phyloP scores from a whole-genome alignment of 2,113 vertebrate genomes.

The Charadrius vociferus region DNA sequence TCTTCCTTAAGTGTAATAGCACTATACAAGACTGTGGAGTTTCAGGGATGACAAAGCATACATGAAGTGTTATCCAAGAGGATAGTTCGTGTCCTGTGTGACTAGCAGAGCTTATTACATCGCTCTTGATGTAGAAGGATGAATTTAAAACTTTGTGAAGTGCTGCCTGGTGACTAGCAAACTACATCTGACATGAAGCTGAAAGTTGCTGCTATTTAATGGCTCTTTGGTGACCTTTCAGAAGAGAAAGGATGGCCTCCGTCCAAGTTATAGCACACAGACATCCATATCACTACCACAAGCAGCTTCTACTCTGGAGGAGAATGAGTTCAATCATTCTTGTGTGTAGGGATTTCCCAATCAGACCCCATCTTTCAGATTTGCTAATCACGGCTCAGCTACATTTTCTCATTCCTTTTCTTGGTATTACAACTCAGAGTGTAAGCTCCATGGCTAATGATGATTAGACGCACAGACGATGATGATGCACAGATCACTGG shows the following conservation, averaged over 20 bases:
- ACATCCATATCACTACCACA: neutral
- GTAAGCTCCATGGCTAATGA: neutral
- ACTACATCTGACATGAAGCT: neutral
- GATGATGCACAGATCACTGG: conserved; percentile 27
- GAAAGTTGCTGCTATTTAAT: conserved; percentile 26
- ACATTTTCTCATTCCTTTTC: neutral
- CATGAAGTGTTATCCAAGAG: conserved; percentile 38
- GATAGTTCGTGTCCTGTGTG: neutral
- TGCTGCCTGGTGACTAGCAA: conserved; percentile 28
- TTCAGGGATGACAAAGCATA: conserved; percentile 52
- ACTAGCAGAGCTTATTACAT: conserved; percentile 25
- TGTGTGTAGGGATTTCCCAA: neutral
- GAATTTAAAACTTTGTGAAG: conserved; percentile 56
- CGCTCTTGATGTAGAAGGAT: conserved; percentile 8
- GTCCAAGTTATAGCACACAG: neutral
- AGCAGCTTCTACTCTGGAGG: neutral
- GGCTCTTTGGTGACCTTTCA: conserved; percentile 36
- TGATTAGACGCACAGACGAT: neutral
- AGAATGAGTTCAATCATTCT: neutral
- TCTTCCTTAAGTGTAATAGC: conserved; percentile 36
- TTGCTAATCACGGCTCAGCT: neutral
- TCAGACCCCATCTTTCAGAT: neutral
- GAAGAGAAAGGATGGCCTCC: neutral
- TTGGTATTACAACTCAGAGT: neutral
- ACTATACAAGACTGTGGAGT: neutral